phyloP scores from a whole-genome alignment of 2,797 vertebrate genomes.

The Trachurus trachurus region DNA sequence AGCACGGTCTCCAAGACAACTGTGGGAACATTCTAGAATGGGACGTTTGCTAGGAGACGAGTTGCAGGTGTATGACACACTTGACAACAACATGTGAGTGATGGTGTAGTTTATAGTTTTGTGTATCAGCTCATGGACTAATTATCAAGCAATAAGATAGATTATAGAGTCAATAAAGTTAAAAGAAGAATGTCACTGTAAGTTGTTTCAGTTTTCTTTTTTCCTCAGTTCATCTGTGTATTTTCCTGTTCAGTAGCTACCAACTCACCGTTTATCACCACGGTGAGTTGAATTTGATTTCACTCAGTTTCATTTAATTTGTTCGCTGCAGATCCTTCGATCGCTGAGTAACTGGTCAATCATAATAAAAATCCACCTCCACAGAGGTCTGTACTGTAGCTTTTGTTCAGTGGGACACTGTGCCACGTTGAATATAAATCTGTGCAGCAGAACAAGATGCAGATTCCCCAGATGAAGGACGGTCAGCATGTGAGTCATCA shows the following conservation, averaged over 20 bases:
- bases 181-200: neutral
- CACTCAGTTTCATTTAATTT: neutral
- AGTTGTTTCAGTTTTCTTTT: neutral
- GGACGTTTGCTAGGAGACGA: constrained; percentile 41
- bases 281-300: neutral
- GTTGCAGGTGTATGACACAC: neutral
- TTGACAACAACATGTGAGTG: neutral
- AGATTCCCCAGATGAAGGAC: neutral
- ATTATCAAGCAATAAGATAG: neutral
- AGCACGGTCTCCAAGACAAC: constrained; percentile 59
- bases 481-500: neutral
- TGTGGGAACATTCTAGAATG: constrained; percentile 65
- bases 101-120: constrained; percentile 1
- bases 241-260: neutral
- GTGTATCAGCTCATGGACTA: neutral
- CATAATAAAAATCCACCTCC: neutral
- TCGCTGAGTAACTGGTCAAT: neutral
- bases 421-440: neutral
- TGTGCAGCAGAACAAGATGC: neutral
- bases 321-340: neutral
- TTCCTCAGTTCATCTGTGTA: neutral
- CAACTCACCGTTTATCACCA: neutral
- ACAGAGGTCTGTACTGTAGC: neutral
- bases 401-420: neutral
- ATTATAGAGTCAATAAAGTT: neutral